Evolutionary conservation across 2,888 invertebrate genomes (phyloP), one percentile per base, ranked within the genome.

Genomic region (Elegia similella): DNA sequence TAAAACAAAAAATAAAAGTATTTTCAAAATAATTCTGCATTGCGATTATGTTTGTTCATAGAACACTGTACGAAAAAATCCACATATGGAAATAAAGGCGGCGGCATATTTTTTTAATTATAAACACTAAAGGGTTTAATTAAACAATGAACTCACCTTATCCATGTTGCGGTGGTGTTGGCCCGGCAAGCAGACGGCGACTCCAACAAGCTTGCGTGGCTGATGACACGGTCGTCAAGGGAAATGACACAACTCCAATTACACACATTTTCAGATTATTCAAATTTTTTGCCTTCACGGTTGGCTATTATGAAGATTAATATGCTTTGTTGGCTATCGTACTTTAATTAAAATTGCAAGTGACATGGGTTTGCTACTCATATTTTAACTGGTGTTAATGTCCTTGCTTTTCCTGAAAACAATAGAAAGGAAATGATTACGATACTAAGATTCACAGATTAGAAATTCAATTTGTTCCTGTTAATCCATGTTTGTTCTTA

Each of bases 91-190:
- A 34, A 38, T 6, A 38, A 38, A n/a, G 12, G n/a, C 5, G n/a
- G 38, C 3, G 3, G 38, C 38, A 38, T 5, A 1, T 12, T 38
- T 12, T 34, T 34, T 38, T 7, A 43, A 53, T 17, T 46, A 30
- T 44, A 12, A 17, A 42, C 38, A 44, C 17, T 59, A 38, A 52
- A 53, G 17, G 52, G 1, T 10, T 7, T n/a, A 56, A 61, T 42
- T 48, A 42, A 59, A 54, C 46, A 56, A 61, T 60, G 58, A 58
- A 54, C 57, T 67, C 78, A 86, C 87, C 87, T 86, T 87, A 69
- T 86, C 87, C 87, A 87, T 87, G 67, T 62, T 76, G 70, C 56
- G 59, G 44, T 16, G 55, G 56, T 60, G 52, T 10, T 46, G 56
- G 34, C 42, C 47, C 34, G 15, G 42, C 47, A 6, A 59, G 53